Evolutionary conservation across 1,140 invertebrate species (phyloP), one percentile per base, ranked within the genome.

Genomic region (Cephus cinctus): DNA sequence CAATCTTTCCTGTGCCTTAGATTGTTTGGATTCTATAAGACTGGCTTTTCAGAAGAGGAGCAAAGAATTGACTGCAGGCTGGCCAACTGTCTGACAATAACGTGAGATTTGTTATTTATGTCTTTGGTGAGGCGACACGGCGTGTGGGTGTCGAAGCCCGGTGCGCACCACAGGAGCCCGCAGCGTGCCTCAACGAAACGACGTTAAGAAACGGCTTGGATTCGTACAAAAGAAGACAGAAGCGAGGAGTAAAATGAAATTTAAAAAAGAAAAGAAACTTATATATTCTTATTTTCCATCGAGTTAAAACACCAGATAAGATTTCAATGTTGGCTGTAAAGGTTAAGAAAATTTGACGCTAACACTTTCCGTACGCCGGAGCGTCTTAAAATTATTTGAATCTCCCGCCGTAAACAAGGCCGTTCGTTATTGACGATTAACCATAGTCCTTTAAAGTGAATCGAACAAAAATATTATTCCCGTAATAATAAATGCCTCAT

Each of bases 71-170:
- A n/a, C n/a, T n/a, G n/a, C n/a, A n/a, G n/a, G n/a, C n/a, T n/a
- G n/a, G n/a, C n/a, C n/a, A n/a, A n/a, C n/a, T n/a, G n/a, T 38
- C 25, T 21, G 43, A 51, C 43, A 51, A 51, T 51, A 51, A 51
- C 40, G 35, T 44, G 39, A 16, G 53, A 59, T 51, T 36, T 36
- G 39, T 63, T 67, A 73, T 71, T 73, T 71, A 73, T 70, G 59
- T 61, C 52, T 71, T 73, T 69, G 61, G 63, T 73, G 69, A 73
- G 57, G 57, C 64, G 61, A 69, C 66, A 63, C 61, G 70, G 70
- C 70, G 70, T 73, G 70, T 73, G 69, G 70, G 70, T 73, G 70
- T 73, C 63, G 67, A 71, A 71, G 52, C 70, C 70, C 69, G 66
- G 69, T 70, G 70, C 67, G 69, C 70, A 49, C 70, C 56, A 57